These are phyloP conservation scores for Nasonovia ribisnigri DNA, from an alignment of 2,888 invertebrate species.

Conservation along the genomic window DNA sequence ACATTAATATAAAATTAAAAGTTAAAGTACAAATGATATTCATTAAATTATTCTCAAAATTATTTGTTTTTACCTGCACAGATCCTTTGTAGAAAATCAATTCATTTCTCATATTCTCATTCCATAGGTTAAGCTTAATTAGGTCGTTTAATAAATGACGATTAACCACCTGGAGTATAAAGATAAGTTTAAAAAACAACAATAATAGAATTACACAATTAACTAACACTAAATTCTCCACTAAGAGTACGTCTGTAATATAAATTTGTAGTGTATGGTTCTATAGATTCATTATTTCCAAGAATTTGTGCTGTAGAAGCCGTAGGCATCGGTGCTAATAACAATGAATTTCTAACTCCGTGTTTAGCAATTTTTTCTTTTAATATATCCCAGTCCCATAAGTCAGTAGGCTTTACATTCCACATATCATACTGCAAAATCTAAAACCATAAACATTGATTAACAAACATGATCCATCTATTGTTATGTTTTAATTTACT, in stretches of 20 bases:
- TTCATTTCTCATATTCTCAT: constrained; percentile 94
- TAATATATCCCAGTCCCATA: constrained; percentile 90
- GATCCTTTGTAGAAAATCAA: constrained; percentile 94
- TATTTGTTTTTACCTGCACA: constrained; percentile 74
- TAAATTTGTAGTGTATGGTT: constrained; percentile 98
- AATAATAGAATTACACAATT: neutral
- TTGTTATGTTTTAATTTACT: constrained; percentile 36
- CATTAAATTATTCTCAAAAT: constrained; percentile 29
- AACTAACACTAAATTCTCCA: constrained; percentile 81
- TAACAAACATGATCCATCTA: neutral
- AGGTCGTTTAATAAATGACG: constrained; percentile 94
- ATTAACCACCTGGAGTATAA: constrained; percentile 83
- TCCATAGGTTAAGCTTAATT: constrained; percentile 92
- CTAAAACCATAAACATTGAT: constrained; percentile 69
- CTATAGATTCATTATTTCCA: constrained; percentile 98
- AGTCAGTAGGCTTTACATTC: constrained; percentile 85
- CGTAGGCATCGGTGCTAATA: constrained; percentile 98
- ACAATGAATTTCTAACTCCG: constrained; percentile 92
- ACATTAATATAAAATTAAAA: constrained; percentile 64
- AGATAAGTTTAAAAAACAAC: constrained; percentile 43
- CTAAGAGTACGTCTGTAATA: constrained; percentile 91
- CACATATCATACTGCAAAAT: constrained; percentile 98
- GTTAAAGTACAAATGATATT: neutral
- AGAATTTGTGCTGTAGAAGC: constrained; percentile 99
- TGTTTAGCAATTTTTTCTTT: constrained; percentile 87